Percentiles rank a stretch among this genome's conserved stretches.
These are phyloP conservation scores for Paedocypris micromegethes DNA, from an alignment of 2,797 vertebrate genomes.

Conservation along the genomic window DNA sequence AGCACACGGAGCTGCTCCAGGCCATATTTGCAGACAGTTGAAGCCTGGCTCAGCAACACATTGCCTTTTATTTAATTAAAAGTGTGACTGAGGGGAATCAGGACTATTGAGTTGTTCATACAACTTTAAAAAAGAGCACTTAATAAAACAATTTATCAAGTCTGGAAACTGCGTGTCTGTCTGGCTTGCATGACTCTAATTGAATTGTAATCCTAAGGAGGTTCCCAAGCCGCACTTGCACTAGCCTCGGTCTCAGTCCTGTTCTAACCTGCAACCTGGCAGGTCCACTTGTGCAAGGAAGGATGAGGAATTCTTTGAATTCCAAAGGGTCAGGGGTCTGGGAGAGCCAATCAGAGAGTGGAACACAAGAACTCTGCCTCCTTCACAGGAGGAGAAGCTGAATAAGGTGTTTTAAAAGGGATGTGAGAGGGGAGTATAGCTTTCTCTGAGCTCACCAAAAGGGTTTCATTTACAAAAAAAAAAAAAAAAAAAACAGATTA, in stretches of 20 bases:
- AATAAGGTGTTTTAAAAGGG: slow-evolving; percentile 8
- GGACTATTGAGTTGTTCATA: slow-evolving; percentile 18
- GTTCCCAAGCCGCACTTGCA: slow-evolving; percentile 25
- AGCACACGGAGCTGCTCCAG: no score
- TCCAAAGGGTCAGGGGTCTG: slow-evolving; percentile 63
- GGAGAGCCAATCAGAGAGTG: slow-evolving; percentile 66
- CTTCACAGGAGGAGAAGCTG: slow-evolving; percentile 37
- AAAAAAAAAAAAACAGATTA: neutral
- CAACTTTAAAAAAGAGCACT: slow-evolving; percentile 19
- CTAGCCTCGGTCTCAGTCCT: slow-evolving; percentile 43
- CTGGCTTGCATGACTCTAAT: slow-evolving; percentile 11
- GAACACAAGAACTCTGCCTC: slow-evolving; percentile 56
- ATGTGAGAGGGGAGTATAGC: slow-evolving; percentile 41
- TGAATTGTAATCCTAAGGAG: slow-evolving; percentile 29
- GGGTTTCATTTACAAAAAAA: neutral
- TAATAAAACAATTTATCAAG: slow-evolving; percentile 20
- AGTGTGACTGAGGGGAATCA: slow-evolving; percentile 44
- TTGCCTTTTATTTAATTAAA: slow-evolving; percentile 45
- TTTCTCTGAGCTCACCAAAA: slow-evolving; percentile 19
- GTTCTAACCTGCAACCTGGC: slow-evolving; percentile 72
- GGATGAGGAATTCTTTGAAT: slow-evolving; percentile 70
- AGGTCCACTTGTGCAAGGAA: slow-evolving; percentile 62
- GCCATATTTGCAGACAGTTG: slow-evolving; percentile 51
- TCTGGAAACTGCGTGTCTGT: slow-evolving; percentile 7
- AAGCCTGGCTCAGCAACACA: slow-evolving; percentile 42